These are phyloP conservation scores for Odontesthes bonariensis DNA, from an alignment of 2,113 vertebrate genomes.

Conservation along the genomic window DNA sequence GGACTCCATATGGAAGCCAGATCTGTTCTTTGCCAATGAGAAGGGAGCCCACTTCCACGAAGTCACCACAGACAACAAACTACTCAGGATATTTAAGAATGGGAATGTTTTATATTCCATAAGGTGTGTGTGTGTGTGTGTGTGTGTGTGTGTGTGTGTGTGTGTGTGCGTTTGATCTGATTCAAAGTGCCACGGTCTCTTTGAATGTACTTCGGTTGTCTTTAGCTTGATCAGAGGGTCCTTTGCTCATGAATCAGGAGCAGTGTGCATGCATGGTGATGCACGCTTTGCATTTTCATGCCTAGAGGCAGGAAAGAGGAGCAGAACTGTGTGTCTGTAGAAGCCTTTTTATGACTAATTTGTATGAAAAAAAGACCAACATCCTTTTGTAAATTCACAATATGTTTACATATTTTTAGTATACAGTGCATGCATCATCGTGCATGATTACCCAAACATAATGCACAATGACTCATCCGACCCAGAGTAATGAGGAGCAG, in stretches of 20 bases:
- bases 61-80: constrained; percentile 97
- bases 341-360: too few relatives aligned
- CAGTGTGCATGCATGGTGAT: background rate
- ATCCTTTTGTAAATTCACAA: background rate
- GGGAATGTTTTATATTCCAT: constrained; percentile 98
- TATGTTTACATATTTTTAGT: too few relatives aligned
- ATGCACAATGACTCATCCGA: background rate
- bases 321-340: too few relatives aligned
- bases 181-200: too few relatives aligned
- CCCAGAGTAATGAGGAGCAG: background rate
- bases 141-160: too few relatives aligned
- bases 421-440: background rate
- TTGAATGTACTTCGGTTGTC: too few relatives aligned
- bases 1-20: constrained; percentile 98
- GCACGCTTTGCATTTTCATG: background rate
- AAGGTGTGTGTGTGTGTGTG: constrained; percentile 86
- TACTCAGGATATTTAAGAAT: constrained; percentile 96
- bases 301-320: background rate
- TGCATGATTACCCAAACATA: constrained; percentile 12
- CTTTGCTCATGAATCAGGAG: background rate
- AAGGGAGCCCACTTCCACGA: constrained; percentile 98
- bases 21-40: constrained; percentile 98
- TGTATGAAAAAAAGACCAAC: too few relatives aligned
- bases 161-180: too few relatives aligned
- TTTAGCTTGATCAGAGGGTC: too few relatives aligned